Evolutionary conservation across 2,888 invertebrate genomes (phyloP), one percentile per base, ranked within the genome.

Genomic region (Platycnemis pennipes): DNA sequence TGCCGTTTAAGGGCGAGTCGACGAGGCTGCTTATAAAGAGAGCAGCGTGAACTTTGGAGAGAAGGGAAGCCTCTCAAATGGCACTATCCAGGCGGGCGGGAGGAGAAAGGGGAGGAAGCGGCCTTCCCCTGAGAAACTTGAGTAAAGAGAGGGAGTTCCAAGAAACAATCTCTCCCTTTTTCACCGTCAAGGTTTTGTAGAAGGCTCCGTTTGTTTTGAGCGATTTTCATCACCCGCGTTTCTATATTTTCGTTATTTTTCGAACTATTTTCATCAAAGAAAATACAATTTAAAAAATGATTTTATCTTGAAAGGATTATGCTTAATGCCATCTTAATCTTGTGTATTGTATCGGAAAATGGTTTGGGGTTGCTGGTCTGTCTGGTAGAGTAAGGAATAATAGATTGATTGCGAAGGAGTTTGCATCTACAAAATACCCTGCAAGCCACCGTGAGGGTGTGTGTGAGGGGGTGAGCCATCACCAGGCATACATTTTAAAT

Each of bases 21-120:
- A 37, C 77, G 77, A 37, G 77, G 37, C n/a, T n/a, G 77, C 31
- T 77, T 37, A 63, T 63, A 37, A 77, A 77, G 77, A 77, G 37
- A 77, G 77, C 37, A 77, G 77, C 77, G 77, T 77, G 77, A 77
- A 77, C 77, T 77, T 77, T 77, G 49, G 16, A 77, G 77, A 37
- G 37, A 77, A 77, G 77, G 77, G 77, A 77, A 77, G 77, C 77
- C 37, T 77, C 77, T 77, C 77, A 77, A 77, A 77, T 77, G 77
- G 77, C 77, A 77, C 77, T 63, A 77, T 26, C 37, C 26, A 31
- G 37, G 77, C n/a, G 19, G 13, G 77, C 19, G 1, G 85, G 85
- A 26, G n/a, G 1, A 11, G 85, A 85, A 42, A 13, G 85, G 37
- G 22, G 44, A 7, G 0, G n/a, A 7, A 8, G 69, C 37, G 77